Conservation (phyloP, 2,113 vertebrate genomes). For the Chionis minor region DNA sequence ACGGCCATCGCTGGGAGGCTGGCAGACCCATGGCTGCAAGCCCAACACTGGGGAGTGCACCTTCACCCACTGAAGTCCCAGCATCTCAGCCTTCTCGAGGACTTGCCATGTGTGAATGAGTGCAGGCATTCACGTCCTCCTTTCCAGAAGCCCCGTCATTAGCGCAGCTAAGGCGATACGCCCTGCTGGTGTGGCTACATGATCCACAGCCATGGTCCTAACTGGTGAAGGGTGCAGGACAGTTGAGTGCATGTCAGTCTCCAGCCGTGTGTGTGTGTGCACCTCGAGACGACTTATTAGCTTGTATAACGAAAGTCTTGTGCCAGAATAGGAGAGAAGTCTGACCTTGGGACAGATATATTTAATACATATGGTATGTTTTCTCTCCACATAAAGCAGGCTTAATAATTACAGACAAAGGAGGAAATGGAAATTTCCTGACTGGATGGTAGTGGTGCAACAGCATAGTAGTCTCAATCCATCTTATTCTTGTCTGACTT, state of each 20-base stretch:
- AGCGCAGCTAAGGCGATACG: neutral
- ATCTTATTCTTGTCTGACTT: neutral
- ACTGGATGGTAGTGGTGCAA: neutral
- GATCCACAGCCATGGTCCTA: neutral
- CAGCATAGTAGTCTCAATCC: neutral
- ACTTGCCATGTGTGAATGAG: rapidly evolving
- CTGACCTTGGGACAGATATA: neutral
- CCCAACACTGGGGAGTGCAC: rapidly evolving
- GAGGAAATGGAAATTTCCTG: constrained; percentile 4
- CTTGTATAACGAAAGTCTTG: neutral
- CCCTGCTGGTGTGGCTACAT: rapidly evolving
- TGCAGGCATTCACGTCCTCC: rapidly evolving
- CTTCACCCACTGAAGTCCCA: rapidly evolving
- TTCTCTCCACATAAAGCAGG: neutral
- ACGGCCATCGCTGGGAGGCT: neutral
- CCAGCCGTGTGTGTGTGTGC: neutral
- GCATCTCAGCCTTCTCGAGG: neutral
- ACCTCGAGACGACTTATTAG: neutral
- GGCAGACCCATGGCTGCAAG: neutral
- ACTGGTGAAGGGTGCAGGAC: neutral
- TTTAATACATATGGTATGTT: neutral
- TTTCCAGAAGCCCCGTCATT: neutral
- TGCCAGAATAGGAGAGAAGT: neutral
- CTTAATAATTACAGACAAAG: neutral
- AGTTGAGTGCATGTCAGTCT: neutral